Evolutionary conservation across 2,113 vertebrate genomes (phyloP).

Genomic region (Brachypteracias leptosomus): DNA sequence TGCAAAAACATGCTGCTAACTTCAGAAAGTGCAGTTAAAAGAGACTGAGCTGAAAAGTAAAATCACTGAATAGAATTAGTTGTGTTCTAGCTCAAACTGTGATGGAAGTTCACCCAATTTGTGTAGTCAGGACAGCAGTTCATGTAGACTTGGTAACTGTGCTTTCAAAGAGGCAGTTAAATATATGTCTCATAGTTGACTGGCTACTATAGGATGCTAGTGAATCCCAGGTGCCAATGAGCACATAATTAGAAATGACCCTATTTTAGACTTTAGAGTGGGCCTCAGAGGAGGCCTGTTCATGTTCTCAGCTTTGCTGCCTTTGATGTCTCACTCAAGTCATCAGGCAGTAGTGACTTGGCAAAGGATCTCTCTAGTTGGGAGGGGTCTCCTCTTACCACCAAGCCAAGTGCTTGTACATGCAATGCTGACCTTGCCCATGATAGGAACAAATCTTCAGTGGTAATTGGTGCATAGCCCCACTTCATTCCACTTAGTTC

Average conservation of each 20-base stretch:
- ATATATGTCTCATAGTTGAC: not conserved
- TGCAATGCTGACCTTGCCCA: too few species aligned
- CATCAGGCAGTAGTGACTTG: not conserved
- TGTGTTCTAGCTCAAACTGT: too few species aligned
- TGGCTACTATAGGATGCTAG: not conserved
- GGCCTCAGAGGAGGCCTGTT: not conserved
- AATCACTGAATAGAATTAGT: too few species aligned
- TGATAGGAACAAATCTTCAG: not conserved
- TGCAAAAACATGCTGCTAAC: not conserved
- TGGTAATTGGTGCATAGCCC: not conserved
- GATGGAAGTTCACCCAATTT: not conserved
- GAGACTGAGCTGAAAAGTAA: too few species aligned
- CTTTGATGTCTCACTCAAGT: not conserved
- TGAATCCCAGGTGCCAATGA: not conserved
- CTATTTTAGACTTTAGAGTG: not conserved
- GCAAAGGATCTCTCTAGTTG: not conserved
- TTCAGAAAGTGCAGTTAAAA: not conserved
- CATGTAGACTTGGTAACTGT: not conserved
- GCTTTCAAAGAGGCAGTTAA: not conserved
- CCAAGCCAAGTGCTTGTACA: not conserved
- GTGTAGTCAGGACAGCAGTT: not conserved
- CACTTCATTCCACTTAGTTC: too few species aligned
- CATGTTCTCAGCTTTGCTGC: not conserved
- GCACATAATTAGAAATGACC: not conserved
- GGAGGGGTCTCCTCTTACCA: not conserved